These are phyloP conservation scores for Montipora capitata DNA, from an alignment of 92 coral and sea anemone genomes.

Conservation along the genomic window DNA sequence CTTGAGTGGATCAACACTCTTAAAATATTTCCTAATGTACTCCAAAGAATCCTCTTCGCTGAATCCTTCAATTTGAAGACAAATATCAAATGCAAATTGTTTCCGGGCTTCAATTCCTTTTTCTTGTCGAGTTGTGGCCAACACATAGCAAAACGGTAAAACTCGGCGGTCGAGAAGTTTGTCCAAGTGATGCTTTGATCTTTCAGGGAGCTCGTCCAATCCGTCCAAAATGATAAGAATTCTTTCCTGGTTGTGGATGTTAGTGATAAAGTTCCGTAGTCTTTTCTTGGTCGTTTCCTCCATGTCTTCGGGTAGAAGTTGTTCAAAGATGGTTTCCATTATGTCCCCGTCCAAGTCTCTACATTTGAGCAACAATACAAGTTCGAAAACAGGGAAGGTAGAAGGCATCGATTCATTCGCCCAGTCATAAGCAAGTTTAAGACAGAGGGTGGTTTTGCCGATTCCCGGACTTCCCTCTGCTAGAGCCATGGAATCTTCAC, in stretches of 20 bases:
- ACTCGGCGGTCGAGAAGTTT: not conserved
- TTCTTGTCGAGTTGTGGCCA: constrained; percentile 7
- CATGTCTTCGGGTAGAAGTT: not conserved
- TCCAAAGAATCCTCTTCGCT: not conserved
- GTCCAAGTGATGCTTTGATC: not conserved
- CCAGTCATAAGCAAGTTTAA: constrained; percentile 18
- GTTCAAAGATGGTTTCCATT: not conserved
- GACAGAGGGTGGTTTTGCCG: constrained; percentile 1
- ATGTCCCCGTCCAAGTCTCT: not conserved
- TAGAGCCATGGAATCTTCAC: not conserved
- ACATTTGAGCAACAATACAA: not conserved
- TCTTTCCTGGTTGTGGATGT: not conserved
- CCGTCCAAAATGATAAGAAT: constrained; percentile 21
- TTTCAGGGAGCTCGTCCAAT: not conserved
- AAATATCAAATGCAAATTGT: not conserved
- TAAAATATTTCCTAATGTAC: not conserved
- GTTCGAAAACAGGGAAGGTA: not conserved
- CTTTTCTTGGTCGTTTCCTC: not conserved
- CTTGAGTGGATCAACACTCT: not conserved
- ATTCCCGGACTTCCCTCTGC: constrained; percentile 12
- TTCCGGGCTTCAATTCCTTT: constrained; percentile 6
- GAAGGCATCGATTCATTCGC: not conserved
- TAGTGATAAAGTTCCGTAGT: not conserved
- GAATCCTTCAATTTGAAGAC: not conserved
- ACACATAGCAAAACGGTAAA: not conserved